A percentile compares a stretch with the other conserved stretches of the same genome.
Evolutionary conservation across 2,797 vertebrate genomes (phyloP).

Genomic region (Emydoidea blandingii): DNA sequence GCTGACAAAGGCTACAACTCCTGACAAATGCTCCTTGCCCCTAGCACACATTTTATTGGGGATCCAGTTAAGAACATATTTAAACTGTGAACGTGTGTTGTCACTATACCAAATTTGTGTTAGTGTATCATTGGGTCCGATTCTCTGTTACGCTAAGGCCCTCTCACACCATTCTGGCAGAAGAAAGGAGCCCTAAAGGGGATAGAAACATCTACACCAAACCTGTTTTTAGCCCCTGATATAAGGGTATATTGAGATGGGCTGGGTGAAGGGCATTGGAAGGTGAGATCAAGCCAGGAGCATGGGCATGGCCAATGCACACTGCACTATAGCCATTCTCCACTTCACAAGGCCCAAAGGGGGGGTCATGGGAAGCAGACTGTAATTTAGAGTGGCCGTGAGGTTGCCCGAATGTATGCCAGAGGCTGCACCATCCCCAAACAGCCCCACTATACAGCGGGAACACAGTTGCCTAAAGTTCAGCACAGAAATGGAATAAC

Average conservation of each 20-base stretch:
- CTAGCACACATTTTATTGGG: accelerated
- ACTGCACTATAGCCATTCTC: background rate
- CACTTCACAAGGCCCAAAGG: background rate
- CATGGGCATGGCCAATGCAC: background rate
- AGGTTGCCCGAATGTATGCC: too few species aligned
- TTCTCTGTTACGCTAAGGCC: background rate
- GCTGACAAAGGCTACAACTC: background rate
- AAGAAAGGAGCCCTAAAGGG: background rate
- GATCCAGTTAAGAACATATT: background rate
- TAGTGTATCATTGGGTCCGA: background rate
- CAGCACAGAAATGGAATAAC: too few species aligned
- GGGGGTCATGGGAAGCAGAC: background rate
- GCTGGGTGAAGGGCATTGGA: background rate
- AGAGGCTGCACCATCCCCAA: too few species aligned
- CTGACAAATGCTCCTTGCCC: background rate
- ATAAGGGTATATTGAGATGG: too few species aligned
- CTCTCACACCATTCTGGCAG: background rate
- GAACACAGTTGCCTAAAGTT: too few species aligned
- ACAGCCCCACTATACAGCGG: too few species aligned
- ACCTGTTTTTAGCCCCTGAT: too few species aligned
- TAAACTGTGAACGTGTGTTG: background rate
- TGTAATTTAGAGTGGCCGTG: background rate
- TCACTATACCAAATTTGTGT: background rate
- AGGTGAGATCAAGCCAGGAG: background rate
- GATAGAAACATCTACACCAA: background rate